Evolutionary conservation across 2,888 invertebrate genomes (phyloP), one percentile per base, ranked within the genome.

Genomic region (Meganola albula): DNA sequence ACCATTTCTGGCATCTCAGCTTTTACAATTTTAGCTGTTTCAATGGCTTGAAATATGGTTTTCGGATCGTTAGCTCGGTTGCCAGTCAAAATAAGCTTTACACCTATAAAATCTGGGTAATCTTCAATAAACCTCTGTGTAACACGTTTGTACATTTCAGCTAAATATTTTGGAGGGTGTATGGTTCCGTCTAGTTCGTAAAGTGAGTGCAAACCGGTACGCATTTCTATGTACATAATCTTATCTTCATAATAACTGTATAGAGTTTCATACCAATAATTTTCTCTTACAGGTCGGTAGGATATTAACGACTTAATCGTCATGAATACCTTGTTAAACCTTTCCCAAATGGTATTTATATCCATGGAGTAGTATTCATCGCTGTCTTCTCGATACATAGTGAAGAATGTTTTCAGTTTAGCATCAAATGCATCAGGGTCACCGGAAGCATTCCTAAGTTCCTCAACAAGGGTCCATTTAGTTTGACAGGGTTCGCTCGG

Each of bases 171-270:
- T 0, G 73, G 58, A 0, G 76, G 82, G 35, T 90, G 89, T 1
- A 44, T 67, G 49, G 1, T 88, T 85, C 24, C 93, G 58, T 2
- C 88, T 80, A 9, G 88, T 84, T 40, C 93, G 76, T 49, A 49
- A 11, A 52, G 16, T 6, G 20, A 53, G 0, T 89, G 87, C 12
- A 93, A 56, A 0, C 89, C 86, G 1, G 89, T 84, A 29, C 93
- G 82, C 7, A 93, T 67, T 63, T 93, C 93, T 18, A 92, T 59
- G 46, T 93, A 93, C 68, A 90, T 87, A 1, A 93, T 82, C 37
- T 91, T 91, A 56, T 93, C 93, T 0, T 89, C 86, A 40, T 89
- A 87, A 41, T 91, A 87, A 50, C 91, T 90, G 27, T 86, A 59
- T 2, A 93, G 69, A 0, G 88, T 87, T 50, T 87, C 87, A 38